A percentile compares a stretch with the other conserved stretches of the same genome.
Conservation (phyloP, 2,888 invertebrate species). For the Machimus rusticus region DNA sequence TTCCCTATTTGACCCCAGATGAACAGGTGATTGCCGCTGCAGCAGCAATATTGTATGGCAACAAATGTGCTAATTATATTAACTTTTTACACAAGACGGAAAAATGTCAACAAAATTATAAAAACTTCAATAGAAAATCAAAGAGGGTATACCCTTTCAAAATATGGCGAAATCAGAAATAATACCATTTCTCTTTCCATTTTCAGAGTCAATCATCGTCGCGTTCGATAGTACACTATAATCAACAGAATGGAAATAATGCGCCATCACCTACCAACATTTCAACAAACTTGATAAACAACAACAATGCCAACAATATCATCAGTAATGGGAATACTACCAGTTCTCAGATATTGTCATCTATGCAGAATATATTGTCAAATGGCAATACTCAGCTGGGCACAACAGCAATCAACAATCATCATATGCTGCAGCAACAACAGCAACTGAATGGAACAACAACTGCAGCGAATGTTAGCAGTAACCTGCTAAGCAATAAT, state of each 20-base stretch:
- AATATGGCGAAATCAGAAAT: not conserved
- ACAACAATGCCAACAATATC: slow-evolving; percentile 30
- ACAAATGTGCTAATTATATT: not conserved
- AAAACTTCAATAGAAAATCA: not conserved
- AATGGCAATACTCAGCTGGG: not conserved
- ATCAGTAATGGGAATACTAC: not conserved
- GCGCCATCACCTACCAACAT: slow-evolving; percentile 31
- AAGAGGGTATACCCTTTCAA: not conserved
- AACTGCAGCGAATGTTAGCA: slow-evolving; percentile 21
- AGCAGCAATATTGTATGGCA: not conserved
- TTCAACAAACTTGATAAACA: slow-evolving; percentile 31
- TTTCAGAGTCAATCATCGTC: slow-evolving; percentile 51
- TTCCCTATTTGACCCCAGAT: not conserved
- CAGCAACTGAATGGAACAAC: slow-evolving; percentile 13
- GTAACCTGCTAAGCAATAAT: slow-evolving; percentile 49
- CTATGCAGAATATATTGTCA: not conserved
- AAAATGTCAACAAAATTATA: not conserved
- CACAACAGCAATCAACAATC: not conserved
- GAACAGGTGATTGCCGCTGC: slow-evolving; percentile 12
- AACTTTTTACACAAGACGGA: not conserved
- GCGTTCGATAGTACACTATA: slow-evolving; percentile 48
- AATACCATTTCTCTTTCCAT: slow-evolving; percentile 22
- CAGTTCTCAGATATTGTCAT: slow-evolving; percentile 1
- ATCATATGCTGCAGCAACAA: slow-evolving; percentile 33
- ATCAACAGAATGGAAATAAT: slow-evolving; percentile 37